Evolutionary conservation across 2,888 invertebrate genomes (phyloP).

Genomic region (Saturnia japonica): DNA sequence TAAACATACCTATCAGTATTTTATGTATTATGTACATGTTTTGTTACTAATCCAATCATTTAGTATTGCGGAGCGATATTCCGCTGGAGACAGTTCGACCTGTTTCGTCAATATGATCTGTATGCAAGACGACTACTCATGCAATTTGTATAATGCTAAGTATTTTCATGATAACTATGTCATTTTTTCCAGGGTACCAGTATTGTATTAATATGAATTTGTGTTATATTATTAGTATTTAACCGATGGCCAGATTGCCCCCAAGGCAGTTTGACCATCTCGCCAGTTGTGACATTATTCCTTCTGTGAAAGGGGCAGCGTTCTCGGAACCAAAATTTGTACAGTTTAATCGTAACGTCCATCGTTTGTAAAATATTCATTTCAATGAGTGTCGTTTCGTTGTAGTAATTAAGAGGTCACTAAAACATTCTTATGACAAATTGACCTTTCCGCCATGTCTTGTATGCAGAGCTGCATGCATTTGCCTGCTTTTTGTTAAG

Average conservation of each 20-base stretch:
- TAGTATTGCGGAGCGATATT: conserved; percentile 60
- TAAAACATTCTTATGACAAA: conserved; percentile 84
- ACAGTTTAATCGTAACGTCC: conserved; percentile 79
- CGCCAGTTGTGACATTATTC: conserved; percentile 92
- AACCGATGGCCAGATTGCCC: conserved; percentile 75
- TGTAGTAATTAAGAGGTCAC: conserved; percentile 81
- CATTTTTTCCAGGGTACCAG: conserved; percentile 81
- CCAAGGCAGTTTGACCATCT: conserved; percentile 77
- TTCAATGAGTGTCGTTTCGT: conserved; percentile 88
- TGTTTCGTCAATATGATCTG: conserved; percentile 42
- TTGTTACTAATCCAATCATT: conserved; percentile 80
- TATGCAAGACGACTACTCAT: conserved; percentile 77
- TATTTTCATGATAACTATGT: conserved; percentile 75
- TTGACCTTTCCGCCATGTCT: conserved; percentile 86
- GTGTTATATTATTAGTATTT: conserved; percentile 66
- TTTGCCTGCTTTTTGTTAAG: conserved; percentile 87
- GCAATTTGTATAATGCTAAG: conserved; percentile 23
- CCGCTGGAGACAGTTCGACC: conserved; percentile 65
- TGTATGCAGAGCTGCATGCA: conserved; percentile 85
- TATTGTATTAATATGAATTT: conserved; percentile 58
- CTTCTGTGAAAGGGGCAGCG: conserved; percentile 93
- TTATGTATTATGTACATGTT: conserved; percentile 80
- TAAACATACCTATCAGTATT: conserved; percentile 76
- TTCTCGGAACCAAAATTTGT: conserved; percentile 83
- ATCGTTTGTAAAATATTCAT: conserved; percentile 82